Conservation (phyloP, 35 echinoderm and acorn worm species). For the Acanthaster planci region DNA sequence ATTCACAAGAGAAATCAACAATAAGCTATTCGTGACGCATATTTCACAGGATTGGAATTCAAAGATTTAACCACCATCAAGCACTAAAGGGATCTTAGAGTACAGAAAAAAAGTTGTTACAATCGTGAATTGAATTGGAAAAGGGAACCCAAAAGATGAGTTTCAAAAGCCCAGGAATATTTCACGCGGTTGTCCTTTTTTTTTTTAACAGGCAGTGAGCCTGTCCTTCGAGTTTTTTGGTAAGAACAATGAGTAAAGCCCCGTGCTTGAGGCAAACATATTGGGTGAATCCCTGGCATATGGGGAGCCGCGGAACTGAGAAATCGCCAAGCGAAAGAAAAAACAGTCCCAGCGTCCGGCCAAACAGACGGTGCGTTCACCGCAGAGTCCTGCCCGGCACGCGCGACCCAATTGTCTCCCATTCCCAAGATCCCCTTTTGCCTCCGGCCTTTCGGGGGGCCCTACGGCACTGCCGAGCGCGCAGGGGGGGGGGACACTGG, state of each 20-base stretch:
- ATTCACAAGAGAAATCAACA: too few relatives aligned
- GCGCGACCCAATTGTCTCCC: conserved; percentile 9
- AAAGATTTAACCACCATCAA: too few relatives aligned
- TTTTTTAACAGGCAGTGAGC: background rate
- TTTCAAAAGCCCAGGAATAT: background rate
- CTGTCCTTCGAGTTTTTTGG: background rate
- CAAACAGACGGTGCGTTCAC: background rate
- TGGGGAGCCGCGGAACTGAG: background rate
- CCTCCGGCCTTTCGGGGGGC: background rate
- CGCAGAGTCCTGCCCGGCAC: background rate
- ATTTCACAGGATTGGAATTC: too few relatives aligned
- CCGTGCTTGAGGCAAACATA: background rate
- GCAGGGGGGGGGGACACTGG: background rate
- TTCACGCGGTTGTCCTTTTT: background rate
- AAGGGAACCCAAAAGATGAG: background rate
- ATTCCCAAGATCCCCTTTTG: background rate
- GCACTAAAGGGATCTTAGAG: too few relatives aligned
- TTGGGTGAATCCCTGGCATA: conserved; percentile 1
- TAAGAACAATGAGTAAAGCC: background rate
- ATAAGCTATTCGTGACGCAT: too few relatives aligned
- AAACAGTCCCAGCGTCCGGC: background rate
- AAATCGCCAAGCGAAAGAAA: background rate
- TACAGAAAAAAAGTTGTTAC: background rate
- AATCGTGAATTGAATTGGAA: background rate
- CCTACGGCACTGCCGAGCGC: background rate